These are phyloP conservation scores for Cerastis leucographa DNA, from an alignment of 2,888 invertebrate species.

Conservation along the genomic window DNA sequence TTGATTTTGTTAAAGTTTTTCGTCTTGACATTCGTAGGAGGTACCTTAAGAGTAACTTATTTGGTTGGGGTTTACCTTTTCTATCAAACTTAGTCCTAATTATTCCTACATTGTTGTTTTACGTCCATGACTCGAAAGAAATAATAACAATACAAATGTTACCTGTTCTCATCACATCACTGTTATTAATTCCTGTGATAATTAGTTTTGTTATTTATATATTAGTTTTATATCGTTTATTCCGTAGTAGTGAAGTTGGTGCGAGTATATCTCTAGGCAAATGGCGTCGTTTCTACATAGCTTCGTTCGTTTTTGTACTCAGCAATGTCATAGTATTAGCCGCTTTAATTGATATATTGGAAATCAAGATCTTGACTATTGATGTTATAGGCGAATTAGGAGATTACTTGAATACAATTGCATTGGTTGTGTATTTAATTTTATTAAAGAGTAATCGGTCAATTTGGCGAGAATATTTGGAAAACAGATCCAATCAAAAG, in stretches of 20 bases:
- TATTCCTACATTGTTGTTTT: not conserved
- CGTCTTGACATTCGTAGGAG: conserved; percentile 12
- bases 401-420: conserved; percentile 2
- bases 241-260: not conserved
- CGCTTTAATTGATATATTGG: not conserved
- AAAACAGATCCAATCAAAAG: not conserved
- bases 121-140: not conserved
- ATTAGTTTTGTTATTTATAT: conserved; percentile 14
- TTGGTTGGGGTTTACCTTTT: conserved; percentile 24
- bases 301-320: conserved; percentile 15
- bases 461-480: conserved; percentile 23
- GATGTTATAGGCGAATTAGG: conserved; percentile 5
- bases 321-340: conserved; percentile 13
- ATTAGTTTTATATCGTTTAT: conserved; percentile 5
- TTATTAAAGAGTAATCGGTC: conserved; percentile 13
- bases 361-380: not conserved
- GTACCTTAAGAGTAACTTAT: conserved; percentile 25
- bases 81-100: not conserved
- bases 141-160: not conserved
- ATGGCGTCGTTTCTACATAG: conserved; percentile 26
- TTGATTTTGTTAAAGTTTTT: conserved; percentile 33
- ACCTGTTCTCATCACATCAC: accelerated
- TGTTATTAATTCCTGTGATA: not conserved
- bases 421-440: conserved; percentile 7
- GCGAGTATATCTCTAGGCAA: not conserved